phyloP scores from a whole-genome alignment of 1,140 invertebrate genomes.

The Phymastichus coffea region DNA sequence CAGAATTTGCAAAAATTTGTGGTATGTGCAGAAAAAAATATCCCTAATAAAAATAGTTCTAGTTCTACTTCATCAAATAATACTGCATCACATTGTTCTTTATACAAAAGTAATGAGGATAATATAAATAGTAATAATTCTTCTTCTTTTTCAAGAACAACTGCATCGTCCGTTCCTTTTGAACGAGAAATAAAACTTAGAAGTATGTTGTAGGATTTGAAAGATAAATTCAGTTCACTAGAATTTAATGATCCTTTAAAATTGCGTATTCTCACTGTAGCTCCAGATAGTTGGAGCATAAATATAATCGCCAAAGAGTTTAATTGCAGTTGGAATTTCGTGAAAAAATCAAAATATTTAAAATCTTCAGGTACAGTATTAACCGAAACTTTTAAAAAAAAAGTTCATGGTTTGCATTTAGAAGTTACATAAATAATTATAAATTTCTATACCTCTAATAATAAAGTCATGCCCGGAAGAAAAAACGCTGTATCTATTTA shows the following conservation, averaged over 20 bases:
- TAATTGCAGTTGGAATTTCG: neutral
- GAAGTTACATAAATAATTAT: neutral
- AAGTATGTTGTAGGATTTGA: constrained; percentile 8
- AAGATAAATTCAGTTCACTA: constrained; percentile 7
- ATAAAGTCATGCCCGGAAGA: neutral
- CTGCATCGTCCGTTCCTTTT: neutral
- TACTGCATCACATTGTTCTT: too few species aligned
- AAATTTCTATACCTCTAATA: neutral
- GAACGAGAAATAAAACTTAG: constrained; percentile 12
- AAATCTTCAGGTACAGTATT: neutral
- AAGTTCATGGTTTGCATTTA: neutral
- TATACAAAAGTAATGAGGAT: too few species aligned
- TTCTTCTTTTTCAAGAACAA: neutral
- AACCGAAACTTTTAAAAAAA: neutral
- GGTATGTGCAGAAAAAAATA: too few species aligned
- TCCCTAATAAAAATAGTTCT: too few species aligned
- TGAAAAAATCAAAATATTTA: neutral
- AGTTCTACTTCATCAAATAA: too few species aligned
- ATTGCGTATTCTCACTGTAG: neutral
- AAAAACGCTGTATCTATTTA: neutral
- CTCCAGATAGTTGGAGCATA: neutral
- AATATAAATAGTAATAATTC: too few species aligned
- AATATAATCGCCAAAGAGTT: neutral
- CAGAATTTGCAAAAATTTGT: too few species aligned
- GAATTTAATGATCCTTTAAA: neutral